Conservation (phyloP, 2,113 vertebrate genomes). For the Halcyon senegalensis region DNA sequence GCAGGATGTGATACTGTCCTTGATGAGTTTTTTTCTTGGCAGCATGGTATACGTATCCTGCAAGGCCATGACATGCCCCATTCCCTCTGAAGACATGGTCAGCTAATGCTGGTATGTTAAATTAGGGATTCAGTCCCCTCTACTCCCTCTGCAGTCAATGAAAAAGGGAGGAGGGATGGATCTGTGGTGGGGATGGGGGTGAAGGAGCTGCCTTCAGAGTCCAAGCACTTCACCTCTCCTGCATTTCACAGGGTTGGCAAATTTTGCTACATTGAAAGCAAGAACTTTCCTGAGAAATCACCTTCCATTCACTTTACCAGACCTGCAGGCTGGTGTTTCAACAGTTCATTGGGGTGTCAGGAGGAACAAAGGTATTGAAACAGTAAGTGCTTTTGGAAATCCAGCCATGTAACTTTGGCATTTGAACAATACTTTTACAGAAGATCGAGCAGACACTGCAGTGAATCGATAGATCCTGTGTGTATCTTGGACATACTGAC, state of each 20-base stretch:
- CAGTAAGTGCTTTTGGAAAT: not conserved
- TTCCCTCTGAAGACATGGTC: not conserved
- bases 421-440: not conserved
- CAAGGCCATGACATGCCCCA: not conserved
- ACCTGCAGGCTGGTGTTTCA: not conserved
- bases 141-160: not conserved
- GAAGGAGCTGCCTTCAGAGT: not conserved
- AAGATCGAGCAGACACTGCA: not conserved
- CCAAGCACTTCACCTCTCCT: not conserved
- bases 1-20: slow-evolving; percentile 12
- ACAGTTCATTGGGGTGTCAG: not conserved
- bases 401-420: not conserved
- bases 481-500: not conserved
- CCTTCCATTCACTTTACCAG: not conserved
- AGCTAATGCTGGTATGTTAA: not conserved
- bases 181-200: not conserved
- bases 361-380: not conserved
- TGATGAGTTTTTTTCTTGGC: not conserved
- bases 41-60: not conserved
- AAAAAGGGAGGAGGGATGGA: not conserved
- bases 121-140: not conserved
- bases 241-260: not conserved
- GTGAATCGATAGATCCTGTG: not conserved
- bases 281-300: not conserved
- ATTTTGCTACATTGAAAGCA: not conserved